A percentile compares a stretch with the other conserved stretches of the same genome.
Evolutionary conservation across 2,888 invertebrate genomes (phyloP).

Genomic region (Abrostola tripartita): DNA sequence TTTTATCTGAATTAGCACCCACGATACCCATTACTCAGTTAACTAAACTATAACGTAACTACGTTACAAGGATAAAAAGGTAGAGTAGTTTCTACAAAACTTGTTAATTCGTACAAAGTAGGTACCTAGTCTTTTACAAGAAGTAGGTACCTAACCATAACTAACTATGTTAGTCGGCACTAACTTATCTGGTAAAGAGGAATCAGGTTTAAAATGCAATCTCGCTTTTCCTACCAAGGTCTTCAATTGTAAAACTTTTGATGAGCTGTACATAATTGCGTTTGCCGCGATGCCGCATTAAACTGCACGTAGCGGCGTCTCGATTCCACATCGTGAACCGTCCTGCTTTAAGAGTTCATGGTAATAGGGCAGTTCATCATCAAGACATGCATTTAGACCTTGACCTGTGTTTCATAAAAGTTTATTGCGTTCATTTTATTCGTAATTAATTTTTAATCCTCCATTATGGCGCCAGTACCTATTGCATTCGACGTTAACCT

Average conservation of each 20-base stretch:
- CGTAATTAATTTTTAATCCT: slow-evolving; percentile 37
- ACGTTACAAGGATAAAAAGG: too few relatives aligned
- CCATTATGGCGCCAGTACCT: slow-evolving; percentile 16
- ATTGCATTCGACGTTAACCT: slow-evolving; percentile 17
- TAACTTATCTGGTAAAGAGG: slow-evolving; percentile 16
- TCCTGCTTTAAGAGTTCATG: too few relatives aligned
- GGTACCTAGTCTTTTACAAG: neutral
- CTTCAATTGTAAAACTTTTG: slow-evolving; percentile 16
- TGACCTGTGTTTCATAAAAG: too few relatives aligned
- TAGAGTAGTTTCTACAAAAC: too few relatives aligned
- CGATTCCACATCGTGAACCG: too few relatives aligned
- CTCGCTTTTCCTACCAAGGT: slow-evolving; percentile 2
- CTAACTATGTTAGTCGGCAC: slow-evolving; percentile 9
- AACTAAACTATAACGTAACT: too few relatives aligned
- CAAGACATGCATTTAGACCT: too few relatives aligned
- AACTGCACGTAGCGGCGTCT: slow-evolving; percentile 9
- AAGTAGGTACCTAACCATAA: slow-evolving; percentile 2
- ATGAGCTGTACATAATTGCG: slow-evolving; percentile 25
- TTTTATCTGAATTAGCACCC: too few relatives aligned
- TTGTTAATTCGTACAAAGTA: neutral
- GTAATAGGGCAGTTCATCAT: too few relatives aligned
- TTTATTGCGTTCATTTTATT: slow-evolving; percentile 15
- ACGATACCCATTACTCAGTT: too few relatives aligned
- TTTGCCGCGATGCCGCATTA: slow-evolving; percentile 24
- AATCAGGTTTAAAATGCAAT: slow-evolving; percentile 31